Percentiles rank a stretch among this genome's conserved stretches.
These are phyloP conservation scores for Chaitophorus viminalis DNA, from an alignment of 2,888 invertebrate genomes.

Conservation along the genomic window DNA sequence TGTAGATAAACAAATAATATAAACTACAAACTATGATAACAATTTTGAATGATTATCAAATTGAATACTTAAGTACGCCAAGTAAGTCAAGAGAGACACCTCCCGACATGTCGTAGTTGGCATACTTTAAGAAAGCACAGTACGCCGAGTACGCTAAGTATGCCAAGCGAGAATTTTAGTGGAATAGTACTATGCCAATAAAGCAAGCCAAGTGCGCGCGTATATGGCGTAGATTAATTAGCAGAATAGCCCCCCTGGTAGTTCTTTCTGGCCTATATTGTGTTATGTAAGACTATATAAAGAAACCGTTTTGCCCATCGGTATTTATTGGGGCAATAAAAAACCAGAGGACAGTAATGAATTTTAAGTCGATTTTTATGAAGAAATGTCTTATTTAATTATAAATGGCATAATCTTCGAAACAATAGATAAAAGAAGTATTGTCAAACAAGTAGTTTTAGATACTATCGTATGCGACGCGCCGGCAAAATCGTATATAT, in stretches of 20 bases:
- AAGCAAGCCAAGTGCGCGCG: too few relatives aligned
- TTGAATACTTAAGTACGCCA: not conserved
- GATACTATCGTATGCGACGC: too few relatives aligned
- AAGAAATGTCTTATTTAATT: too few relatives aligned
- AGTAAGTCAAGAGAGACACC: slow-evolving; percentile 19
- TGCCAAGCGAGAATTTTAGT: not conserved
- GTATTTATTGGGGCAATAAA: not conserved
- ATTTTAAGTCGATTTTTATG: not conserved
- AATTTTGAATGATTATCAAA: too few relatives aligned
- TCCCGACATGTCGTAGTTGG: slow-evolving; percentile 15
- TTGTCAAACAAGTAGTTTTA: too few relatives aligned
- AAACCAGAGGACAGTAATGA: slow-evolving; percentile 9
- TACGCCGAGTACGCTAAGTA: slow-evolving; percentile 13
- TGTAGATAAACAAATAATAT: too few relatives aligned
- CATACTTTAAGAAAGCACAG: not conserved
- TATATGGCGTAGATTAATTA: too few relatives aligned
- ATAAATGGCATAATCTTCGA: too few relatives aligned
- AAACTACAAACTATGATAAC: too few relatives aligned
- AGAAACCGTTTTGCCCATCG: slow-evolving; percentile 3
- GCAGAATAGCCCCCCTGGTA: too few relatives aligned
- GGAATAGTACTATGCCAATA: too few relatives aligned
- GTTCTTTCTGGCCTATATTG: slow-evolving; percentile 20
- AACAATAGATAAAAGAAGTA: too few relatives aligned
- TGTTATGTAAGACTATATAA: not conserved
- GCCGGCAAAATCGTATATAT: slow-evolving; percentile 8